Evolutionary conservation across 2,888 invertebrate species (phyloP).

Genomic region (Perithous albicinctus): DNA sequence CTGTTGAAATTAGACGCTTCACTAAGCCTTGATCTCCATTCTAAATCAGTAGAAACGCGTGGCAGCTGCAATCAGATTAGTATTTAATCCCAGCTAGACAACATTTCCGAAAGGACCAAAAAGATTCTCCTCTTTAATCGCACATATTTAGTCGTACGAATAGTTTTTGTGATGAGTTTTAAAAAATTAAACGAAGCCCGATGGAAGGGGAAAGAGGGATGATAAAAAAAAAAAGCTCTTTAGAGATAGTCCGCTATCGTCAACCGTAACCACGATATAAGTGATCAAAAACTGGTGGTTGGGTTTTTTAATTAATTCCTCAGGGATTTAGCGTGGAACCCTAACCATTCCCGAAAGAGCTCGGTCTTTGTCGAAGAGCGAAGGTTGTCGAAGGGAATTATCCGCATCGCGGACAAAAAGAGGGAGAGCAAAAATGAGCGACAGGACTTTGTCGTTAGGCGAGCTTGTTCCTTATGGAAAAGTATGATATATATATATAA

Average conservation of each 20-base stretch:
- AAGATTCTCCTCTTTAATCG: constrained; percentile 40
- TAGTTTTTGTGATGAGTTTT: too few relatives aligned
- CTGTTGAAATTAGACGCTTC: constrained; percentile 37
- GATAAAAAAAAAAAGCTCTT: constrained; percentile 17
- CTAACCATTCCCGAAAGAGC: not conserved
- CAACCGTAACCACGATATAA: constrained; percentile 46
- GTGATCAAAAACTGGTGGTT: constrained; percentile 53
- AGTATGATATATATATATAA: constrained; percentile 8
- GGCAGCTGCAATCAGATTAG: constrained; percentile 9
- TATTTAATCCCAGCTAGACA: not conserved
- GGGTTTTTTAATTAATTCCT: constrained; percentile 62
- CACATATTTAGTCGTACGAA: not conserved
- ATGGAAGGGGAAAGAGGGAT: not conserved
- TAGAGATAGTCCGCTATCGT: constrained; percentile 35
- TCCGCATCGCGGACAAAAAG: constrained; percentile 43
- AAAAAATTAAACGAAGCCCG: not conserved
- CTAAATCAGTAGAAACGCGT: constrained; percentile 17
- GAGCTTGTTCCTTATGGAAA: constrained; percentile 20
- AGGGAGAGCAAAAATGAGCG: constrained; percentile 51
- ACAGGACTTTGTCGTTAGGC: constrained; percentile 36
- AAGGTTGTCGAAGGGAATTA: constrained; percentile 49
- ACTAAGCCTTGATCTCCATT: constrained; percentile 12
- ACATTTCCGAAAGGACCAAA: constrained; percentile 5
- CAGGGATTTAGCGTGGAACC: constrained; percentile 48
- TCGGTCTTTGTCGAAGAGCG: constrained; percentile 14